phyloP scores from a whole-genome alignment of 2,797 vertebrate species.

The Cygnus olor region DNA sequence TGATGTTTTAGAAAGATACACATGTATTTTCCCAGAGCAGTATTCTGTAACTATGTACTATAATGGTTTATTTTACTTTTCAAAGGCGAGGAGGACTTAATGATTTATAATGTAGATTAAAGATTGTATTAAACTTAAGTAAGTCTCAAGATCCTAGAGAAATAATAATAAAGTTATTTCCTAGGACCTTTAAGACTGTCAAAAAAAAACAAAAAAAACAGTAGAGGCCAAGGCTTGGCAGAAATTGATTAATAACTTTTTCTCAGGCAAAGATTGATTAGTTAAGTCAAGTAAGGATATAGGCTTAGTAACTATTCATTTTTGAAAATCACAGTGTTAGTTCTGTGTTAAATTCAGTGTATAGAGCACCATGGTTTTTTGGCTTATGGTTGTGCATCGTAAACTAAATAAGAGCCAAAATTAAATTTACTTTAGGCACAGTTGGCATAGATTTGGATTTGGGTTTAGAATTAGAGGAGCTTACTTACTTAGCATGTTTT shows the following conservation, averaged over 20 bases:
- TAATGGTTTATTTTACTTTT: not conserved
- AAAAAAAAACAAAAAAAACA: not conserved
- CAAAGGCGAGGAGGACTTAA: not conserved
- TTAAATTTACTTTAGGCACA: not conserved
- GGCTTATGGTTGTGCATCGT: not conserved
- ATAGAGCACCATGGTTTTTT: not conserved
- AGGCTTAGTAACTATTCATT: not conserved
- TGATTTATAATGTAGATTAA: not conserved
- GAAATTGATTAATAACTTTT: not conserved
- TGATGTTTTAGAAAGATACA: not conserved
- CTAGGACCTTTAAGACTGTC: not conserved
- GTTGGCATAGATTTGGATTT: not conserved
- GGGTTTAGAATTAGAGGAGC: not conserved
- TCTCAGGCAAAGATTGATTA: not conserved
- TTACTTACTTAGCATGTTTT: not conserved
- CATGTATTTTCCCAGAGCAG: not conserved
- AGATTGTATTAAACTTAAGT: not conserved
- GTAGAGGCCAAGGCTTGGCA: not conserved
- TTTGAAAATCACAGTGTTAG: not conserved
- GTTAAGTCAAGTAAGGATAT: not conserved
- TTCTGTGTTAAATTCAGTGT: not conserved
- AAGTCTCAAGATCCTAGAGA: not conserved
- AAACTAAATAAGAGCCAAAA: not conserved
- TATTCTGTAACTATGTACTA: not conserved
- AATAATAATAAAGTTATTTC: not conserved